Percentiles rank a stretch among this genome's conserved stretches.
Evolutionary conservation across 2,888 invertebrate genomes (phyloP).

Genomic region (Euplagia quadripunctaria): DNA sequence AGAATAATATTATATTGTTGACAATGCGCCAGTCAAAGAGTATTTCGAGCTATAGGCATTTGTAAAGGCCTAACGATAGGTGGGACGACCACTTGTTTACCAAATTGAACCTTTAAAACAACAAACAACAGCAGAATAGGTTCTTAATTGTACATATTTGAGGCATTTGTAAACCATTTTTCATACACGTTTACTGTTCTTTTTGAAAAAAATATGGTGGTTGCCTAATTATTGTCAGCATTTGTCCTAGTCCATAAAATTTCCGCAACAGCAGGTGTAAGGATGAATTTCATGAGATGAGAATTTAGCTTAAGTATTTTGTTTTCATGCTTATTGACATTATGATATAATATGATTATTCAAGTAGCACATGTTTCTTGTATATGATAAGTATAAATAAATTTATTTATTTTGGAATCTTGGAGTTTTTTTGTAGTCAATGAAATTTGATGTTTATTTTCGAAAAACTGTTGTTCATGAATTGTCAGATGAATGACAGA

Average conservation of each 20-base stretch:
- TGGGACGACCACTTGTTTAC: not conserved
- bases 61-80: not conserved
- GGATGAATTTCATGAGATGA: no score
- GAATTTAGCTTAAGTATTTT: no score
- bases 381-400: not conserved
- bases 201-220: not conserved
- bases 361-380: no score
- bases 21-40: not conserved
- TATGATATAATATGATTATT: no score
- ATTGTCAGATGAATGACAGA: no score
- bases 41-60: not conserved
- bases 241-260: no score
- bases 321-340: no score
- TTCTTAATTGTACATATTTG: not conserved
- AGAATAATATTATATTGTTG: conserved; percentile 33
- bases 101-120: not conserved
- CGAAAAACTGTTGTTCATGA: no score
- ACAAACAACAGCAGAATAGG: not conserved
- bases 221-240: no score
- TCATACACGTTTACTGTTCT: not conserved
- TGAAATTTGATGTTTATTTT: no score
- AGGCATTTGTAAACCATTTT: not conserved
- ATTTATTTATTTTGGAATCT: conserved; percentile 15
- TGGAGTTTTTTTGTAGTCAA: not conserved
- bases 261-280: no score